Conservation (phyloP, 1,140 invertebrate species). For the Phocides pigmalion region DNA sequence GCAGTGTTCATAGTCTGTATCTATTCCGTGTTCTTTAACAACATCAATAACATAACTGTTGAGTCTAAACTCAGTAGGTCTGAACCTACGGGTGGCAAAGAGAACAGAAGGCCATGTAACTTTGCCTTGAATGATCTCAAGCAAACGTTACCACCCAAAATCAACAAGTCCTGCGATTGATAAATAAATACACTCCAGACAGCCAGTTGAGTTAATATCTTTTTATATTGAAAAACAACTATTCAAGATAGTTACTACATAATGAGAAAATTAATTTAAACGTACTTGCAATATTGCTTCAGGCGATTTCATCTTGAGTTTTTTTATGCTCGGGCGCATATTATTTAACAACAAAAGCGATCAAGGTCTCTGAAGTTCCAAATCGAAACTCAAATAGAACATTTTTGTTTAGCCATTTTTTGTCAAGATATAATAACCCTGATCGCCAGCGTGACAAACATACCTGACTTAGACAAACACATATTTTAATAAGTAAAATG, state of each 20-base stretch:
- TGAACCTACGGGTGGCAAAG: too few relatives aligned
- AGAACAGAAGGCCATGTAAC: too few relatives aligned
- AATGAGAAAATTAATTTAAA: slow-evolving; percentile 21
- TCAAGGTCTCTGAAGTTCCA: slow-evolving; percentile 23
- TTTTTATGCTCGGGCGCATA: slow-evolving; percentile 10
- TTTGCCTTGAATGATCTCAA: too few relatives aligned
- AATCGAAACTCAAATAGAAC: slow-evolving; percentile 15
- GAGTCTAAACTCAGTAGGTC: too few relatives aligned
- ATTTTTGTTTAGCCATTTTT: slow-evolving; percentile 15
- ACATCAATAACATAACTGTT: too few relatives aligned
- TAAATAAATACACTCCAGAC: too few relatives aligned
- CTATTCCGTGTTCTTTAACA: too few relatives aligned
- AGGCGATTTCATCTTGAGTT: not conserved
- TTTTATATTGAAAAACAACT: not conserved
- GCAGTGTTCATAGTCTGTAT: too few relatives aligned
- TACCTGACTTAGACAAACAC: not conserved
- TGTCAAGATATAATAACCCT: slow-evolving; percentile 16
- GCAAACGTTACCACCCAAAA: too few relatives aligned
- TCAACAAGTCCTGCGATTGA: too few relatives aligned
- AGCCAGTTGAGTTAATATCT: not conserved
- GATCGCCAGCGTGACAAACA: slow-evolving; percentile 11
- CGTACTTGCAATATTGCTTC: slow-evolving; percentile 3
- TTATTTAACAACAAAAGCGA: slow-evolving; percentile 18
- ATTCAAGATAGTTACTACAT: slow-evolving; percentile 17
- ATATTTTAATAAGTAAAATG: not conserved